Evolutionary conservation across 2,888 invertebrate genomes (phyloP), one percentile per base, ranked within the genome.

Genomic region (Heliconius ismenius): DNA sequence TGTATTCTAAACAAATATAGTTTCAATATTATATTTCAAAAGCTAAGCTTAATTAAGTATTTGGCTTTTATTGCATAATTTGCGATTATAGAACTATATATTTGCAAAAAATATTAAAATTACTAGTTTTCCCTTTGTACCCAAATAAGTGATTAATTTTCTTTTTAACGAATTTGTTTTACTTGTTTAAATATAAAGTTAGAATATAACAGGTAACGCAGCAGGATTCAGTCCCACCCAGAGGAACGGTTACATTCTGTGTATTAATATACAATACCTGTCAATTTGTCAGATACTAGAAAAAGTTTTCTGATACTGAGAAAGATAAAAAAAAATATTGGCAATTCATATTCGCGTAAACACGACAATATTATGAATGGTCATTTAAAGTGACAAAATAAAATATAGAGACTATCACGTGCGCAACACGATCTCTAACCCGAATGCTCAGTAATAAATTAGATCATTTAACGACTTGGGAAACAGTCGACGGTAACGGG

Each of bases 381-480:
- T 21, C 10, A 54, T 54, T 54, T 54, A 54, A 62, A 13, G 6
- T 62, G 26, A 26, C 24, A 26, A 26, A 62, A 64, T 64, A 64
- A 74, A 28, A 18, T 64, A 39, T 64, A n/a, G 32, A 74, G 43
- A 63, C 49, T 32, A 60, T 73, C n/a, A 65, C 26, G 43, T 62
- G 18, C 6, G 26, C 62, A 43, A 75, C 32, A 24, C 24, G 70
- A 75, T 54, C 70, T 39, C 28, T 58, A 28, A 62, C 49, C 43
- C 24, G 70, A 76, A 76, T 76, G 68, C 64, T 64, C 73, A 39
- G 54, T 62, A 73, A 68, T 78, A 76, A 79, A 79, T 78, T 65
- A 76, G 28, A 62, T 65, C 28, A 49, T 79, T 79, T 76, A 79
- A 79, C 74, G 74, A 69, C 68, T 68, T 54, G 54, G 60, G 24